Conservation (phyloP, 1,140 invertebrate genomes). For the Drosophila ficusphila region DNA sequence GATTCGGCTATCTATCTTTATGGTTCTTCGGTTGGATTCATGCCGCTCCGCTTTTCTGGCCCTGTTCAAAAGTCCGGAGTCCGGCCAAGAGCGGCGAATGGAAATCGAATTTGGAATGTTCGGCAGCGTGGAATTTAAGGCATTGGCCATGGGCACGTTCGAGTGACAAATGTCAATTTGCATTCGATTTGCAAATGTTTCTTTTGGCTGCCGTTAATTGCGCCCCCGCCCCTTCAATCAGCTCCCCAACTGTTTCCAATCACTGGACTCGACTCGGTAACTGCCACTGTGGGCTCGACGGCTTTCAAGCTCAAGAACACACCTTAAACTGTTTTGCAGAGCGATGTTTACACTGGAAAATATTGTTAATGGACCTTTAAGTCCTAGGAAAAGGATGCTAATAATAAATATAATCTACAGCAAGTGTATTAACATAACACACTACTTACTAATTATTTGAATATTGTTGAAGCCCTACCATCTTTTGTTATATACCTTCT, state of each 20-base stretch:
- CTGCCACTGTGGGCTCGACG: constrained; percentile 29
- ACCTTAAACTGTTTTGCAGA: constrained; percentile 71
- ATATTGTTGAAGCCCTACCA: no score
- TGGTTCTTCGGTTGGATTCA: no score
- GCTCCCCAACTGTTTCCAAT: constrained; percentile 40
- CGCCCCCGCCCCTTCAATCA: constrained; percentile 2
- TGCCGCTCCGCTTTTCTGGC: no score
- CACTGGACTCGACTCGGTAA: constrained; percentile 38
- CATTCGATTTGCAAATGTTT: constrained; percentile 73
- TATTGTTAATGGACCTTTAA: background rate
- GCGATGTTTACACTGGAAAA: background rate
- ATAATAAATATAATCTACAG: no score
- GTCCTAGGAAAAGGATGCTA: no score
- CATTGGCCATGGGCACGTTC: constrained; percentile 68
- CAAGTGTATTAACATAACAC: no score
- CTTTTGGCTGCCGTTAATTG: constrained; percentile 70
- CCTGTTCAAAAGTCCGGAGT: constrained; percentile 44
- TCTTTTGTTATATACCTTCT: no score
- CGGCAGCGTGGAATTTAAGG: constrained; percentile 33
- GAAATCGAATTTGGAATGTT: constrained; percentile 35
- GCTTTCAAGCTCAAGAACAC: constrained; percentile 82
- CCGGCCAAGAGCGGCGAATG: constrained; percentile 23
- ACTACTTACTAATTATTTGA: no score
- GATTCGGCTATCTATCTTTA: constrained; percentile 1
- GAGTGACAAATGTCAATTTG: constrained; percentile 82